Evolutionary conservation across 2,888 invertebrate species (phyloP).

Genomic region (Spicauda simplicius): DNA sequence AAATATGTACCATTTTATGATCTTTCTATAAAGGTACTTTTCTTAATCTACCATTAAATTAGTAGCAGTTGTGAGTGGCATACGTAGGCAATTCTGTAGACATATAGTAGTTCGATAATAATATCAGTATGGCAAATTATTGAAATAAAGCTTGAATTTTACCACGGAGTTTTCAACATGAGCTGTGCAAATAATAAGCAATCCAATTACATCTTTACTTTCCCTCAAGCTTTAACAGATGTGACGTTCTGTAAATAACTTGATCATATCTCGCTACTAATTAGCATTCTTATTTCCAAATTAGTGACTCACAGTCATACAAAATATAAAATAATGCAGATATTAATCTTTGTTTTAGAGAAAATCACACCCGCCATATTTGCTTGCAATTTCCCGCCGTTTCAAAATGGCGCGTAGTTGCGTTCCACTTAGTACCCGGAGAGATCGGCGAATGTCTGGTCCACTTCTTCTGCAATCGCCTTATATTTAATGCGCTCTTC

Average conservation of each 20-base stretch:
- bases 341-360: not conserved
- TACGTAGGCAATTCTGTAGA: not conserved
- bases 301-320: constrained; percentile 20
- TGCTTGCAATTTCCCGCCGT: constrained; percentile 49
- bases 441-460: constrained; percentile 97
- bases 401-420: constrained; percentile 55
- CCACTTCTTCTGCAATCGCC: constrained; percentile 98
- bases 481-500: constrained; percentile 99
- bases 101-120: not conserved
- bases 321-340: constrained; percentile 10
- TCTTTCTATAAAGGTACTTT: not conserved
- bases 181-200: not conserved
- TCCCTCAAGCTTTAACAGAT: constrained; percentile 1
- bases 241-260: constrained; percentile 6
- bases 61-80: not conserved
- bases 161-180: not conserved
- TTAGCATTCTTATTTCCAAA: not conserved
- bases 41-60: not conserved
- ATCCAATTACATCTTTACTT: not conserved
- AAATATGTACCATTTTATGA: not conserved
- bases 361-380: constrained; percentile 16
- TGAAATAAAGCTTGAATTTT: not conserved
- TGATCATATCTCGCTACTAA: not conserved
- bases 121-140: not conserved
- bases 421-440: constrained; percentile 90